Base-by-base conservation (phyloP, 2,888 invertebrate species). In the Eremobia ochroleuca region DNA sequence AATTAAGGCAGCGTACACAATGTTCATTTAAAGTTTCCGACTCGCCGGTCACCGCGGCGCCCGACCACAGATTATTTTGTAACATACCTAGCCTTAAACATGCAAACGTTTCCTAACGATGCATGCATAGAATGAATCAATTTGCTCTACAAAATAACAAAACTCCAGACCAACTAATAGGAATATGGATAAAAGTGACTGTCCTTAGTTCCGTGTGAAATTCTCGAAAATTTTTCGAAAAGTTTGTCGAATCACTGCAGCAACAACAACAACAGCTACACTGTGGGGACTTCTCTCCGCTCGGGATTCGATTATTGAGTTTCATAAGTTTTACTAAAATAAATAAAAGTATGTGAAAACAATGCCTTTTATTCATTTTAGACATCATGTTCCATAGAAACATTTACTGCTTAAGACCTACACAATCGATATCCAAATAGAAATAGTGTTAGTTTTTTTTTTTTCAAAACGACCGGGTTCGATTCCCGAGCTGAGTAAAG, bases 11-110 rank as follows among this genome's bases (percentile, higher is more conserved):
- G 70, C 81, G 74, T 74, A 62, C 85, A 90, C 88, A 90, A 88
- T 89, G 90, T 89, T 89, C 89, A 88, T 91, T 90, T 91, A 91
- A 92, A 91, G 89, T 92, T 92, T 90, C 90, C 88, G 88, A 83
- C 86, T 88, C 89, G 86, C 77, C 70, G 86, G 83, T 64, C 85
- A 76, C 81, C 73, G 73, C 83, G 68, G 82, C 68, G 69, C 71
- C 72, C 77, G 71, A 76, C 85, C 85, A 73, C 81, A 81, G 85
- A 89, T 89, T 90, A 90, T 90, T 89, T 85, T 82, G 85, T 88
- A 86, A 89, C 77, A 76, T n/a, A n/a, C 4, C 4, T 73, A 64
- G 59, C 79, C 76, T 71, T 68, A 76, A 79, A 86, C 59, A 81
- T 81, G 52, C 68, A 68, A 86, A 81, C 76, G 65, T 81, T 81